Percentiles rank a stretch among this genome's conserved stretches.
These are phyloP conservation scores for Psammodynastes pulverulentus DNA, from an alignment of 2,113 vertebrate genomes.

Conservation along the genomic window DNA sequence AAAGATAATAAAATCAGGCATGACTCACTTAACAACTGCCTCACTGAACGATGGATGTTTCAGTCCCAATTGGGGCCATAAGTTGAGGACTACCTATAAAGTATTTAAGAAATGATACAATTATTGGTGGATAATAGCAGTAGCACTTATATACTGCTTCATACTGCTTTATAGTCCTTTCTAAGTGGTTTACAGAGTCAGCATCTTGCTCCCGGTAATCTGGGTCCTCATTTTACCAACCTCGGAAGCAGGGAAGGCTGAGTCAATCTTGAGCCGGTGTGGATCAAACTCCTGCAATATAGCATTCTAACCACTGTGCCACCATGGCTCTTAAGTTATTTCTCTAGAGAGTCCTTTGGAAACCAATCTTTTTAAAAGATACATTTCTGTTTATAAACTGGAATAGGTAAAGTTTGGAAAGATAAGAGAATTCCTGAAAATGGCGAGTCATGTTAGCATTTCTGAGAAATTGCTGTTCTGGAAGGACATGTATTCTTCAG, in stretches of 20 bases:
- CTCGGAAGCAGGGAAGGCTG: too few relatives aligned
- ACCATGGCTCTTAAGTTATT: background rate
- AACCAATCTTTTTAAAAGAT: background rate
- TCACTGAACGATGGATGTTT: background rate
- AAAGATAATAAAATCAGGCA: background rate
- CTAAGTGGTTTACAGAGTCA: too few relatives aligned
- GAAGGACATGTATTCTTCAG: background rate
- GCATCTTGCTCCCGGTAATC: too few relatives aligned
- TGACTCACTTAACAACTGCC: background rate
- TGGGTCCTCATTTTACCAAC: too few relatives aligned
- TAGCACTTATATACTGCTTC: too few relatives aligned
- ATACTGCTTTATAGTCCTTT: too few relatives aligned
- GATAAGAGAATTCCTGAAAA: background rate
- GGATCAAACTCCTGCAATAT: too few relatives aligned
- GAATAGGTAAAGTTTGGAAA: background rate
- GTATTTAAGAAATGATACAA: background rate
- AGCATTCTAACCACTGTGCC: too few relatives aligned
- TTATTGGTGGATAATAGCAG: background rate
- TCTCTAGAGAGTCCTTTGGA: background rate
- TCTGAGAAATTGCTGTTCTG: background rate
- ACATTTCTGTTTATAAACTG: background rate
- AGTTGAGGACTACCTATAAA: background rate
- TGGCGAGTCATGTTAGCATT: background rate
- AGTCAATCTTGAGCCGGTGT: too few relatives aligned
- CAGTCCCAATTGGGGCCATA: background rate